Conservation (phyloP, 2,888 invertebrate species). For the Monochamus alternatus region DNA sequence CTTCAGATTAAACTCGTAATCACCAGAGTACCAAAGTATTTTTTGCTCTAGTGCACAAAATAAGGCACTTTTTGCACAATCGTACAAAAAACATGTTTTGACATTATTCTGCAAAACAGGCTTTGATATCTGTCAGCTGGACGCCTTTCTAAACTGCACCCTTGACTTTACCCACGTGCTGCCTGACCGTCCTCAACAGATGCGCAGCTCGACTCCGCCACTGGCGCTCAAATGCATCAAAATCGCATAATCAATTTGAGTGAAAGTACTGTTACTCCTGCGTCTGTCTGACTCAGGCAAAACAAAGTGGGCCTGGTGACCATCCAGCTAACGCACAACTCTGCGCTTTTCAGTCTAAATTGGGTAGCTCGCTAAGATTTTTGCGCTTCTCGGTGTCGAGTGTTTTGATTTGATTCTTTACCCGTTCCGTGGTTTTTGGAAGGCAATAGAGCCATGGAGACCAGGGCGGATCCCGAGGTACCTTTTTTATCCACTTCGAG, state of each 20-base stretch:
- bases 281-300: background rate
- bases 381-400: background rate
- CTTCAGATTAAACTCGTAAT: too few species aligned
- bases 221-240: background rate
- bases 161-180: background rate
- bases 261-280: conserved; percentile 15
- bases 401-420: conserved; percentile 4
- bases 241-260: background rate
- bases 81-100: too few species aligned
- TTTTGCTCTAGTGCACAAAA: too few species aligned
- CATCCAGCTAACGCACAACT: background rate
- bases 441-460: conserved; percentile 1
- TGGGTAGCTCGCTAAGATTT: background rate
- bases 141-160: background rate
- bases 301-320: background rate
- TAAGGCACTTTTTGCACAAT: too few species aligned
- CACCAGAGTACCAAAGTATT: too few species aligned
- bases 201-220: background rate
- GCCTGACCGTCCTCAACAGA: background rate
- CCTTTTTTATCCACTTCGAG: conserved; percentile 34
- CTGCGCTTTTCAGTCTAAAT: conserved; percentile 3
- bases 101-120: too few species aligned
- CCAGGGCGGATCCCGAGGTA: background rate
- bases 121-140: too few species aligned
- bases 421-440: background rate